phyloP scores from a whole-genome alignment of 2,113 vertebrate genomes.

The Lamprologus tigripictilis region DNA sequence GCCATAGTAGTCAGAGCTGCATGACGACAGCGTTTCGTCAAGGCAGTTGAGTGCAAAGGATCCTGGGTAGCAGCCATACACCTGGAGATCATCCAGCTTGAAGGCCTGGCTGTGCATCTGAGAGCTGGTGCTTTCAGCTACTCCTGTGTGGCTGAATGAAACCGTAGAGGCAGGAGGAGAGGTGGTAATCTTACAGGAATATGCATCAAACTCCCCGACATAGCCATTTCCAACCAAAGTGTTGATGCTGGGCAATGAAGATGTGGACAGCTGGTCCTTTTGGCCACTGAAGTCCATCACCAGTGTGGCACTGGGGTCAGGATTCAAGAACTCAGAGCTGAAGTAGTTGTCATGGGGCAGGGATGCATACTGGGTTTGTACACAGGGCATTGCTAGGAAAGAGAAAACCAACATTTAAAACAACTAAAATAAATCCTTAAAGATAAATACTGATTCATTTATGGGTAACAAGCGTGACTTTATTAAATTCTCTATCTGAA shows the following conservation, averaged over 20 bases:
- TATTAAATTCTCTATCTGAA: background rate
- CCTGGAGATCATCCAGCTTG: conserved; percentile 89
- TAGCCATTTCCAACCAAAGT: conserved; percentile 88
- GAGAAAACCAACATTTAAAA: background rate
- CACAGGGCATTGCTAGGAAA: conserved; percentile 89
- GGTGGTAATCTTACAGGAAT: conserved; percentile 81
- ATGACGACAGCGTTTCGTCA: conserved; percentile 86
- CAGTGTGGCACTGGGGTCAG: conserved; percentile 77
- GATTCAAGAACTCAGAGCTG: conserved; percentile 76
- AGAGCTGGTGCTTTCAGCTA: conserved; percentile 37
- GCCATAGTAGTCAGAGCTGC: conserved; percentile 87
- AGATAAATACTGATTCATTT: background rate
- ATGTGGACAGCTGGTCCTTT: conserved; percentile 72
- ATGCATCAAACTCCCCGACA: conserved; percentile 85
- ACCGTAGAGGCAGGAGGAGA: conserved; percentile 40
- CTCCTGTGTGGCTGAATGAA: conserved; percentile 33
- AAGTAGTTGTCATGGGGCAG: conserved; percentile 75
- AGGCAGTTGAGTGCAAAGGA: conserved; percentile 73
- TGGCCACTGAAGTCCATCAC: conserved; percentile 83
- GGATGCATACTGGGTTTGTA: conserved; percentile 85
- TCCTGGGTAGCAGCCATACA: conserved; percentile 87
- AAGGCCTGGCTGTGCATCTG: conserved; percentile 71
- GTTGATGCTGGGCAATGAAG: conserved; percentile 88
- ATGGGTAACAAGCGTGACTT: background rate
- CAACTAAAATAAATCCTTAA: background rate